Evolutionary conservation across 2,888 invertebrate genomes (phyloP).

Genomic region (Sinhomidia bicolor): DNA sequence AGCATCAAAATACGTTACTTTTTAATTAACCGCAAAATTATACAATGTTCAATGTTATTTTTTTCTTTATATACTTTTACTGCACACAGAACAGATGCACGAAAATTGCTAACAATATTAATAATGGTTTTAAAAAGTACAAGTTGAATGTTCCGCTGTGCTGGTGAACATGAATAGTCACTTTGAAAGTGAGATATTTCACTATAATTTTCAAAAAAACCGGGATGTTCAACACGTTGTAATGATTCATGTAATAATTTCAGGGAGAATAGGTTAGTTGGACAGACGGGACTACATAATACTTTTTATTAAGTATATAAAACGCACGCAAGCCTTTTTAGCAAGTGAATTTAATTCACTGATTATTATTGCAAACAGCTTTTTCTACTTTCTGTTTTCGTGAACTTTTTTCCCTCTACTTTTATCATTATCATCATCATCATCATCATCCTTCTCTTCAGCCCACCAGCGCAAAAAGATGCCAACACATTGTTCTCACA

Average conservation of each 20-base stretch:
- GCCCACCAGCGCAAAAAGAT: background rate
- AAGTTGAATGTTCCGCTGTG: too few species aligned
- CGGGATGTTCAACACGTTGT: background rate
- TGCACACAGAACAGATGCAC: too few species aligned
- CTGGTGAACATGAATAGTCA: too few species aligned
- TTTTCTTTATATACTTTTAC: too few species aligned
- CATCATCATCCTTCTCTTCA: background rate
- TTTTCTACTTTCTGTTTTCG: slow-evolving; percentile 15
- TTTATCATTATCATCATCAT: background rate
- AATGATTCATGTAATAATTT: background rate
- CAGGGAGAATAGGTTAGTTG: slow-evolving; percentile 74
- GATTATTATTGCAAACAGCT: background rate
- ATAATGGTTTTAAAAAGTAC: too few species aligned
- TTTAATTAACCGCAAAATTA: too few species aligned
- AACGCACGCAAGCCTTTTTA: background rate
- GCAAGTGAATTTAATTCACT: too few species aligned
- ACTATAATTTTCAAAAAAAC: background rate
- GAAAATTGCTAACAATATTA: too few species aligned
- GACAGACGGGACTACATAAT: slow-evolving; percentile 57
- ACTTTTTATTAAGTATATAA: too few species aligned
- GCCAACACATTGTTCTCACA: slow-evolving; percentile 59
- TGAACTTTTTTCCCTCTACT: background rate
- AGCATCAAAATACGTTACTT: too few species aligned
- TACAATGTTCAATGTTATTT: too few species aligned
- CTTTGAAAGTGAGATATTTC: too few species aligned